These are phyloP conservation scores for Synergus umbraculus DNA, from an alignment of 2,888 invertebrate species.

Conservation along the genomic window DNA sequence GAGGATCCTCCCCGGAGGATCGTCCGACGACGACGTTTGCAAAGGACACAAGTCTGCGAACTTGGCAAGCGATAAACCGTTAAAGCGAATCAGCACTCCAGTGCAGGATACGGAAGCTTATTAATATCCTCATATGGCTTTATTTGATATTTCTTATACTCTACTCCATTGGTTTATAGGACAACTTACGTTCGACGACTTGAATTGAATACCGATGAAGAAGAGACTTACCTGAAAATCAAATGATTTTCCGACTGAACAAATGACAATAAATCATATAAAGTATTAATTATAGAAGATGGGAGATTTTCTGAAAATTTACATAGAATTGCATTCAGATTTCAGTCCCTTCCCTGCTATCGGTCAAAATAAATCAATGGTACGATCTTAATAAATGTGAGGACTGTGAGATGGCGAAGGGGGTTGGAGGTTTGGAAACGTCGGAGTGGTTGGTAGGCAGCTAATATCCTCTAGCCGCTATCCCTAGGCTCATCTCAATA, in stretches of 20 bases:
- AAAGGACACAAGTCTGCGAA: conserved; percentile 46
- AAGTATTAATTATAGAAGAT: not conserved
- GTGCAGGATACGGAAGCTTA: not conserved
- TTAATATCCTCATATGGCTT: conserved; percentile 38
- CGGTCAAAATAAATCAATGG: conserved; percentile 72
- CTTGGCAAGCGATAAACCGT: conserved; percentile 52
- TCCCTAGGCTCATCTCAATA: conserved; percentile 78
- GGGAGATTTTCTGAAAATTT: conserved; percentile 53
- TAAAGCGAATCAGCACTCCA: conserved; percentile 40
- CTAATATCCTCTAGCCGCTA: conserved; percentile 77
- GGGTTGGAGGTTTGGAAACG: conserved; percentile 62
- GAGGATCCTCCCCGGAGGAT: conserved; percentile 53
- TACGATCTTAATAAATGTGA: conserved; percentile 75
- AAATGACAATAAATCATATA: not conserved
- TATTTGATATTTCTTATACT: not conserved
- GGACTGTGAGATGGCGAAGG: conserved; percentile 46
- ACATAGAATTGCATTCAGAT: conserved; percentile 63
- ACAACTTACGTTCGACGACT: not conserved
- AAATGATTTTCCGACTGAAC: not conserved
- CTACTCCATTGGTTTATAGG: not conserved
- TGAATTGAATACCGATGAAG: not conserved
- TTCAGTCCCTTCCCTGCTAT: conserved; percentile 61
- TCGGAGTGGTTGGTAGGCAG: conserved; percentile 74
- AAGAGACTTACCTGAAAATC: conserved; percentile 64
- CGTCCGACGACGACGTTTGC: conserved; percentile 47